Evolutionary conservation across 2,113 vertebrate species (phyloP).

Genomic region (Casuarius casuarius): DNA sequence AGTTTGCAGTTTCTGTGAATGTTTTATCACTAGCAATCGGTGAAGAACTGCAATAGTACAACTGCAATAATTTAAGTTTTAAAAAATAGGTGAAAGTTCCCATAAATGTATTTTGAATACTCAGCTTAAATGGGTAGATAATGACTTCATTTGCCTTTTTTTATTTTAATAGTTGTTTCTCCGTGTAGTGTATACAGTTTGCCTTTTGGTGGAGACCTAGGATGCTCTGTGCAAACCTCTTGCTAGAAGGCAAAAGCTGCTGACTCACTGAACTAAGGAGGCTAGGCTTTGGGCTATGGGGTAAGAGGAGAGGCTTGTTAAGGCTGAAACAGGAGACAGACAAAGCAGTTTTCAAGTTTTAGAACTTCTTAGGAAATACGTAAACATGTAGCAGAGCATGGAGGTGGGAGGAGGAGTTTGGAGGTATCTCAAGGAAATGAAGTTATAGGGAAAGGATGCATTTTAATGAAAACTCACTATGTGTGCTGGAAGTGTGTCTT

Average conservation of each 20-base stretch:
- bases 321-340: constrained; percentile 15
- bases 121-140: not conserved
- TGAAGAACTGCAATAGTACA: not conserved
- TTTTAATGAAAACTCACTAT: constrained; percentile 56
- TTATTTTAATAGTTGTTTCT: not conserved
- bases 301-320: constrained; percentile 31
- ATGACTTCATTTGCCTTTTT: not conserved
- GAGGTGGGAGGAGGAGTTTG: constrained; percentile 1
- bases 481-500: constrained; percentile 25
- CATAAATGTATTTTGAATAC: not conserved
- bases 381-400: constrained; percentile 16
- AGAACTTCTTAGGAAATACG: not conserved
- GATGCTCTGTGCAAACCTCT: not conserved
- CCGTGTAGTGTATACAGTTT: not conserved
- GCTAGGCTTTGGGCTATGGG: not conserved
- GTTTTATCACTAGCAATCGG: not conserved
- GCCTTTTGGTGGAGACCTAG: constrained; percentile 49
- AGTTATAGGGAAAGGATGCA: constrained; percentile 43
- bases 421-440: constrained; percentile 53
- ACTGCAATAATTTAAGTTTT: not conserved
- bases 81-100: not conserved
- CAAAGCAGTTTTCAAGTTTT: constrained; percentile 29
- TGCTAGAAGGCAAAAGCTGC: constrained; percentile 1
- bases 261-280: constrained; percentile 29
- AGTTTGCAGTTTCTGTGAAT: not conserved